Conservation (phyloP, 2,113 vertebrate species). For the Oreochromis niloticus region DNA sequence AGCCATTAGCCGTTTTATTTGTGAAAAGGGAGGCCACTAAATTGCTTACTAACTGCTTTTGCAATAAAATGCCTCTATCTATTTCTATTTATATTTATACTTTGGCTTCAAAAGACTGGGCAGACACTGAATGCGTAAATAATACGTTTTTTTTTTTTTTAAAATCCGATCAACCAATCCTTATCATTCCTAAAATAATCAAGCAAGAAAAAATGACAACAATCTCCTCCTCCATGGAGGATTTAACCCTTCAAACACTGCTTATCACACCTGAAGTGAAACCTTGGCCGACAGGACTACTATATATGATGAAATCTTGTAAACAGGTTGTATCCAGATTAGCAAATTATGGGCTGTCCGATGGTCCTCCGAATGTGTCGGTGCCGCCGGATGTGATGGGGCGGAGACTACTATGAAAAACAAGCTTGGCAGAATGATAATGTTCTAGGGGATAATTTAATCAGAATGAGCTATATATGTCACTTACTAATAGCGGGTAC, state of each 20-base stretch:
- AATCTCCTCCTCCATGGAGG: not conserved
- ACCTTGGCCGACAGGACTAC: not conserved
- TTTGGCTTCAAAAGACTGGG: not conserved
- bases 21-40: not conserved
- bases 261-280: not conserved
- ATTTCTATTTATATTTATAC: not conserved
- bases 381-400: not conserved
- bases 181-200: not conserved
- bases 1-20: conserved; percentile 11
- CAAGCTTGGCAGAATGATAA: conserved; percentile 51
- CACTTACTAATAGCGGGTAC: conserved; percentile 71
- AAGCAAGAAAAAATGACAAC: not conserved
- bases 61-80: conserved; percentile 4
- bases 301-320: not conserved
- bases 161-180: not conserved
- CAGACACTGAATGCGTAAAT: not conserved
- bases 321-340: not conserved
- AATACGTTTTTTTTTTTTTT: rapidly evolving
- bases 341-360: conserved; percentile 5
- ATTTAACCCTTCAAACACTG: not conserved
- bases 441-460: conserved; percentile 63
- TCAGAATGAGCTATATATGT: conserved; percentile 72
- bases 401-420: conserved; percentile 38
- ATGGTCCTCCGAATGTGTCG: conserved; percentile 1
- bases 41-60: not conserved